phyloP scores from a whole-genome alignment of 2,113 vertebrate species.

The Isichthys henryi region DNA sequence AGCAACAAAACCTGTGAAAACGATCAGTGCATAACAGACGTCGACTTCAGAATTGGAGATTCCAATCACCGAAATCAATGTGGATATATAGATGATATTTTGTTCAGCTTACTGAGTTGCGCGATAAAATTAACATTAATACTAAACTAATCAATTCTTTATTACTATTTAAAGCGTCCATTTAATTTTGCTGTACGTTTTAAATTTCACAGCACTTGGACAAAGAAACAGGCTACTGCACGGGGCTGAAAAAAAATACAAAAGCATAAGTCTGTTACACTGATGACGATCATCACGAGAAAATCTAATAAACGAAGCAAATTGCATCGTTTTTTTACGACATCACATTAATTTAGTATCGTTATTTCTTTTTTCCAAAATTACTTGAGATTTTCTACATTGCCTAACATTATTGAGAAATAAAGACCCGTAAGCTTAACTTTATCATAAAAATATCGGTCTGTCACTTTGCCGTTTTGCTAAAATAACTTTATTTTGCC shows the following conservation, averaged over 20 bases:
- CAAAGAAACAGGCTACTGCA: neutral
- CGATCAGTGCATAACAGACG: neutral
- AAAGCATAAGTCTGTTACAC: neutral
- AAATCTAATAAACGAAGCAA: neutral
- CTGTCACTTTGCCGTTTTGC: neutral
- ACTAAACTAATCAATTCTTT: neutral
- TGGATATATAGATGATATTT: neutral
- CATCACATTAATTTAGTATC: neutral
- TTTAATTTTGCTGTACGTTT: neutral
- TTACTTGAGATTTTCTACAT: neutral
- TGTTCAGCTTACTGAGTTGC: neutral
- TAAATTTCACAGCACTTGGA: neutral
- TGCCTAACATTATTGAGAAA: neutral
- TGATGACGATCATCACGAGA: neutral
- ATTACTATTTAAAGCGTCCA: neutral
- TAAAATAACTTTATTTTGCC: neutral
- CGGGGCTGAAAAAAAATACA: neutral
- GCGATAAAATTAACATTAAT: neutral
- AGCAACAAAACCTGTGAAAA: neutral
- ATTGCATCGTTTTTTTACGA: neutral
- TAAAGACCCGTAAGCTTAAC: neutral
- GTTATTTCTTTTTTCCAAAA: neutral
- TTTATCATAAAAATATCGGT: neutral
- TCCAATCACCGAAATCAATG: neutral
- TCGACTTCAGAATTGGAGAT: neutral